Evolutionary conservation across 2,888 invertebrate genomes (phyloP).

Genomic region (Aporophyla lueneburgensis): DNA sequence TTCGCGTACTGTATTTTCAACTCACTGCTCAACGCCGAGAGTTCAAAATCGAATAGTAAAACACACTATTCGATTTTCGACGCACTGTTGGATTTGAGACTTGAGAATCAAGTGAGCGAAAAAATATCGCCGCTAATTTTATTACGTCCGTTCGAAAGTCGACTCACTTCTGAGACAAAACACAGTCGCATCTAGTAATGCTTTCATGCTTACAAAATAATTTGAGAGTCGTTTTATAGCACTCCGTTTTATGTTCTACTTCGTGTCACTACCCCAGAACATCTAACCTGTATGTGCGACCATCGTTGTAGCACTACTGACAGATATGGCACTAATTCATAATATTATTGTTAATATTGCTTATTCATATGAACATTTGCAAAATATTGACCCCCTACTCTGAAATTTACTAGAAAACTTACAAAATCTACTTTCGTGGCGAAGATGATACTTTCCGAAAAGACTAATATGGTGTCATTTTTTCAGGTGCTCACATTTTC

Average conservation of each 20-base stretch:
- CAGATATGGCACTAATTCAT: slow-evolving; percentile 50
- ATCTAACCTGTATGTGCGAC: slow-evolving; percentile 78
- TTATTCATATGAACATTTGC: slow-evolving; percentile 28
- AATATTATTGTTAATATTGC: slow-evolving; percentile 44
- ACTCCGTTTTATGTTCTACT: slow-evolving; percentile 44
- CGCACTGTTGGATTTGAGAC: too few relatives aligned
- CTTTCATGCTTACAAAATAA: neutral
- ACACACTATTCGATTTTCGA: too few relatives aligned
- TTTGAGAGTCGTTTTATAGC: neutral
- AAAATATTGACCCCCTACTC: slow-evolving; percentile 21
- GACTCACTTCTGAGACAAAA: neutral
- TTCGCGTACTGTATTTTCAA: too few relatives aligned
- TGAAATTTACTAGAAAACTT: slow-evolving; percentile 40
- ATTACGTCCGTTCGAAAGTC: too few relatives aligned
- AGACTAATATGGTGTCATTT: too few relatives aligned
- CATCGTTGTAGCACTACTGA: slow-evolving; percentile 64
- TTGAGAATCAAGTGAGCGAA: too few relatives aligned
- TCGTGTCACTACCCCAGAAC: slow-evolving; percentile 74
- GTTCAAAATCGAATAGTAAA: too few relatives aligned
- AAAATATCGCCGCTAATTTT: too few relatives aligned
- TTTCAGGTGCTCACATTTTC: slow-evolving; percentile 26
- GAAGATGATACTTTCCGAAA: slow-evolving; percentile 10
- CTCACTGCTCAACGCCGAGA: too few relatives aligned
- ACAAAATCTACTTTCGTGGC: slow-evolving; percentile 40
- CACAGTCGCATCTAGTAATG: neutral